Percentiles rank a stretch among this genome's conserved stretches.
Conservation (phyloP, 2,888 invertebrate species). For the Leucophora obtusa region DNA sequence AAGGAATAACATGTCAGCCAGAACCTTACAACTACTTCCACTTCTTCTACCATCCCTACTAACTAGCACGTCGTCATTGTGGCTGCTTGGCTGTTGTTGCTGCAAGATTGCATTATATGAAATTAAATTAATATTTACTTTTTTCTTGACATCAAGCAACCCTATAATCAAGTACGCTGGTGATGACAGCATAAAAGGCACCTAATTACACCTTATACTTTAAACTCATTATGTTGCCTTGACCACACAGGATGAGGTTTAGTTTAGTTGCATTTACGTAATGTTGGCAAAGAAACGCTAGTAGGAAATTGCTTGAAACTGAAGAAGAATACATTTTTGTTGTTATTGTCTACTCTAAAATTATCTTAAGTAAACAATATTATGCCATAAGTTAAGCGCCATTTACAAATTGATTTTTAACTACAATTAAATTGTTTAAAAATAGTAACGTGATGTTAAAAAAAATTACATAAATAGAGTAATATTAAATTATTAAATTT, state of each 20-base stretch:
- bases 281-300: background rate
- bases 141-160: conserved; percentile 65
- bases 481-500: no score
- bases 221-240: conserved; percentile 47
- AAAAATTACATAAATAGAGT: no score
- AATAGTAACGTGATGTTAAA: background rate
- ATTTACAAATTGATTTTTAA: conserved; percentile 52
- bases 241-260: conserved; percentile 63
- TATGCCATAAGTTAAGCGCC: conserved; percentile 64
- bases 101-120: conserved; percentile 41
- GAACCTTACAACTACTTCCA: background rate
- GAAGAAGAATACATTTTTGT: background rate
- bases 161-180: conserved; percentile 77
- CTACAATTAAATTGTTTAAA: conserved; percentile 24
- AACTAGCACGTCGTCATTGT: background rate
- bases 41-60: background rate
- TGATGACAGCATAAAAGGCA: conserved; percentile 78
- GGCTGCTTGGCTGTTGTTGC: background rate
- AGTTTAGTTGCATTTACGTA: conserved; percentile 28
- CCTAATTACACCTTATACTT: conserved; percentile 78
- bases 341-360: background rate
- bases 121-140: conserved; percentile 79
- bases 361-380: conserved; percentile 41
- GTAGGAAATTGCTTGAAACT: background rate
- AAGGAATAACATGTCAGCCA: conserved; percentile 52